A percentile compares a stretch with the other conserved stretches of the same genome.
Conservation (phyloP, 1,140 invertebrate genomes). For the Aplysia californica region DNA sequence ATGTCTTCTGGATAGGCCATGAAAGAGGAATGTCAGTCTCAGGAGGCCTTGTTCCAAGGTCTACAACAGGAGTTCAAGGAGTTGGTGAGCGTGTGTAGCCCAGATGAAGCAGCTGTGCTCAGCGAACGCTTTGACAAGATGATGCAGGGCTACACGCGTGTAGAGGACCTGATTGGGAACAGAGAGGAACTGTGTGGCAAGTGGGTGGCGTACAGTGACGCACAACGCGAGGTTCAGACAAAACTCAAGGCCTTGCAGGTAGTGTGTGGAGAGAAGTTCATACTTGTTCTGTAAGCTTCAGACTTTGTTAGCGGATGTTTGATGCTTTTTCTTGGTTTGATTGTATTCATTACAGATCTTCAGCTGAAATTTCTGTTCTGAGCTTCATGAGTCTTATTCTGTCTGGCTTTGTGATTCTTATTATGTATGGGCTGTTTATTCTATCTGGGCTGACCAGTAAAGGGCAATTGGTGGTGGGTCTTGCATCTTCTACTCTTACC, state of each 20-base stretch:
- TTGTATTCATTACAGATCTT: too few relatives aligned
- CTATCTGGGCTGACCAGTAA: too few relatives aligned
- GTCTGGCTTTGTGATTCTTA: too few relatives aligned
- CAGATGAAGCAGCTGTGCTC: slow-evolving; percentile 79
- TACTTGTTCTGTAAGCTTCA: too few relatives aligned
- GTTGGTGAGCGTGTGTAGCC: slow-evolving; percentile 75
- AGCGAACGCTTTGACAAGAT: slow-evolving; percentile 80
- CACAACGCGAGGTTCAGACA: slow-evolving; percentile 83
- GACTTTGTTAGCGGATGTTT: too few relatives aligned
- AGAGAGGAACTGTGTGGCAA: slow-evolving; percentile 84
- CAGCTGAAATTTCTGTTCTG: too few relatives aligned
- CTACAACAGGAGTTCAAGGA: slow-evolving; percentile 82
- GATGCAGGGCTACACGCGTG: slow-evolving; percentile 78
- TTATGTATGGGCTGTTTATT: too few relatives aligned
- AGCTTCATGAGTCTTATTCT: too few relatives aligned
- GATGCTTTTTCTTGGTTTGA: too few relatives aligned
- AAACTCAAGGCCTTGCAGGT: slow-evolving; percentile 81
- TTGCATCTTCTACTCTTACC: too few relatives aligned
- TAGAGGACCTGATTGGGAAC: slow-evolving; percentile 71
- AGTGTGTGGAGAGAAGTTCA: too few relatives aligned
- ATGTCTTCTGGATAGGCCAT: slow-evolving; percentile 51
- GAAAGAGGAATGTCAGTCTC: slow-evolving; percentile 53
- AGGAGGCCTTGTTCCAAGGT: slow-evolving; percentile 55
- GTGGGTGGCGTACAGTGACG: slow-evolving; percentile 82
- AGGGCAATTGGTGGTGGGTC: too few relatives aligned